These are phyloP conservation scores for Megalonaias nervosa DNA, from an alignment of 1,140 invertebrate genomes.

Conservation along the genomic window DNA sequence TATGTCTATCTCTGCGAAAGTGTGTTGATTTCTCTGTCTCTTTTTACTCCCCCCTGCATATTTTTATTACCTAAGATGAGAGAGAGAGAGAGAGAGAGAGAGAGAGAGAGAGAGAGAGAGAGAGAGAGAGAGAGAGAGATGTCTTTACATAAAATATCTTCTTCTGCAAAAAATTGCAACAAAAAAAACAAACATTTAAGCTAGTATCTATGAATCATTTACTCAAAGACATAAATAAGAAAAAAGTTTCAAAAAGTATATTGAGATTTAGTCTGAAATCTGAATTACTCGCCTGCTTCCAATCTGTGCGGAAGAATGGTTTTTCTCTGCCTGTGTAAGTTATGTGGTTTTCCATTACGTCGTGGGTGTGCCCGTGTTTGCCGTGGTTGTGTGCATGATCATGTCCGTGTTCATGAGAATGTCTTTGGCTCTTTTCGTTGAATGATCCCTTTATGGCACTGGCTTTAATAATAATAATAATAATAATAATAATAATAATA, in stretches of 20 bases:
- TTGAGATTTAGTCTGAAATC: neutral
- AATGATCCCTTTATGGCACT: neutral
- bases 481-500: neutral
- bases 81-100: no score
- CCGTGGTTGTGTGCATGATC: conserved; percentile 40
- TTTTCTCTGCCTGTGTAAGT: conserved; percentile 52
- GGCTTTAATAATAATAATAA: neutral
- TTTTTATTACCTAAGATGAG: no score
- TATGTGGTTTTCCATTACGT: conserved; percentile 63
- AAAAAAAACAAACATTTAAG: no score
- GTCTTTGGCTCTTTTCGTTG: neutral
- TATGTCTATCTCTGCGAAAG: no score
- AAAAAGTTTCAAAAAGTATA: neutral
- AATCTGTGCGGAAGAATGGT: conserved; percentile 59
- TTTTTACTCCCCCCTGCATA: no score
- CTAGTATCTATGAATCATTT: neutral
- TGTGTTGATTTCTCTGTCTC: no score
- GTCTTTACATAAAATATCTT: no score
- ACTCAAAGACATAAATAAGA: neutral
- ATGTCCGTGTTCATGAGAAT: conserved; percentile 31
- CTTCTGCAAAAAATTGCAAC: neutral
- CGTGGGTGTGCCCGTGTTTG: conserved; percentile 68
- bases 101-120: no score
- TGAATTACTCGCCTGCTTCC: conserved; percentile 53
- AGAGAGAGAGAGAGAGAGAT: no score